A percentile compares a stretch with the other conserved stretches of the same genome.
Conservation (phyloP, 2,888 invertebrate genomes). For the Eupithecia dodoneata region DNA sequence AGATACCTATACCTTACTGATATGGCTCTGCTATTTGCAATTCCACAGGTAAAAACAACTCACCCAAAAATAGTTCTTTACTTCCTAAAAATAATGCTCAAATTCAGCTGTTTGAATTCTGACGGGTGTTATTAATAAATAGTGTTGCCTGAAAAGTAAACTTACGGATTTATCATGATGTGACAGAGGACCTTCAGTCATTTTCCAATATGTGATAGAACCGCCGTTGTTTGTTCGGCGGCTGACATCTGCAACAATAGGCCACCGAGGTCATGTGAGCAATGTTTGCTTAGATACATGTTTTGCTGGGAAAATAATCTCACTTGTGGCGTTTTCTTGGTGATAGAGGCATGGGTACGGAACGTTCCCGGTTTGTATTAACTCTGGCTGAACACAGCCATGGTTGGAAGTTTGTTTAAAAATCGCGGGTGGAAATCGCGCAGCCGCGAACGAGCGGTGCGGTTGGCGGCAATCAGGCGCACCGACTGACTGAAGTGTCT, state of each 20-base stretch:
- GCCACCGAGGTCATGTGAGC: conserved; percentile 75
- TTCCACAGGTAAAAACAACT: conserved; percentile 16
- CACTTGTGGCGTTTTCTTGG: conserved; percentile 72
- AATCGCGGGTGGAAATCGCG: conserved; percentile 49
- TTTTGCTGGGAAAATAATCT: conserved; percentile 46
- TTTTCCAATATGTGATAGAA: conserved; percentile 83
- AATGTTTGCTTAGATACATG: conserved; percentile 44
- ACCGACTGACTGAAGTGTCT: conserved; percentile 16
- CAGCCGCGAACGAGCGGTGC: conserved; percentile 42
- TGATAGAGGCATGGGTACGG: conserved; percentile 76
- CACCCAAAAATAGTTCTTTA: conserved; percentile 28
- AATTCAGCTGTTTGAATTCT: conserved; percentile 25
- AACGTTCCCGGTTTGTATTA: conserved; percentile 64
- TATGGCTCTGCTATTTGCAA: conserved; percentile 16
- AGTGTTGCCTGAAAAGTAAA: conserved; percentile 42
- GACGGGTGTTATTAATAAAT: conserved; percentile 35
- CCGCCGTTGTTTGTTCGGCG: conserved; percentile 79
- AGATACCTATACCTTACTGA: conserved; percentile 6
- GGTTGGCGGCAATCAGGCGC: conserved; percentile 17
- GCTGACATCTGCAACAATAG: conserved; percentile 80
- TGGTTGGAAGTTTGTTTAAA: conserved; percentile 72
- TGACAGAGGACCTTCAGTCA: conserved; percentile 76
- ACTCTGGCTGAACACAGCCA: conserved; percentile 70
- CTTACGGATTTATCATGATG: conserved; percentile 81
- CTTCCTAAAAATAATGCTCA: neutral